These are phyloP conservation scores for Falco berigora DNA, from an alignment of 2,797 vertebrate species.

Conservation along the genomic window DNA sequence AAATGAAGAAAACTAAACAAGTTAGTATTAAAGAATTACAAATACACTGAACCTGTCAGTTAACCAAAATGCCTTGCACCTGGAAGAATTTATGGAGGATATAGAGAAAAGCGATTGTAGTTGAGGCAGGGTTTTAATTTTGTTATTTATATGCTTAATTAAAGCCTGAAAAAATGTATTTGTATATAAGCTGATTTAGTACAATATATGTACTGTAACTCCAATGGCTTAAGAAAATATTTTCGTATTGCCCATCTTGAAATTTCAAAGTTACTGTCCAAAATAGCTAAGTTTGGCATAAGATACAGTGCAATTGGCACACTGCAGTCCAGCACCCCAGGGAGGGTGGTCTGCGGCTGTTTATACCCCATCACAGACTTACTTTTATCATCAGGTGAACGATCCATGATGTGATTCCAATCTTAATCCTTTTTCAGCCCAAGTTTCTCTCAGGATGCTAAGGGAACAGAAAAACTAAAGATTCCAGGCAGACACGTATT, in stretches of 20 bases:
- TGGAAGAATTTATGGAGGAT: background rate
- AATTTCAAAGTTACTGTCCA: background rate
- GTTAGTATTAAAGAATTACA: background rate
- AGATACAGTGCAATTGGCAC: background rate
- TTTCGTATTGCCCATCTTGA: background rate
- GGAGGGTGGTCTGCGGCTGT: background rate
- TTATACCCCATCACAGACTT: background rate
- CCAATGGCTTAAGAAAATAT: background rate
- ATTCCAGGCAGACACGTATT: background rate
- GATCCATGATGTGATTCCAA: background rate
- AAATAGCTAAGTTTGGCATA: background rate
- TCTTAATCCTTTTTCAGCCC: background rate
- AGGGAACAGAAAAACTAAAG: background rate
- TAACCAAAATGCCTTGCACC: background rate
- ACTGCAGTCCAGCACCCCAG: background rate
- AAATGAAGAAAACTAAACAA: background rate
- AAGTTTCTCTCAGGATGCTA: background rate
- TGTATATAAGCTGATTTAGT: background rate
- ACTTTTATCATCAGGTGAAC: background rate
- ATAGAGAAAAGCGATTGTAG: background rate
- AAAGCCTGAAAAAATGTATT: background rate
- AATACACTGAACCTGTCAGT: background rate
- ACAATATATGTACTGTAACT: background rate
- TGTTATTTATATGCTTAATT: background rate
- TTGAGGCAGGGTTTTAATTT: background rate